Evolutionary conservation across 2,113 vertebrate species (phyloP).

Genomic region (Formicarius rufipectus): DNA sequence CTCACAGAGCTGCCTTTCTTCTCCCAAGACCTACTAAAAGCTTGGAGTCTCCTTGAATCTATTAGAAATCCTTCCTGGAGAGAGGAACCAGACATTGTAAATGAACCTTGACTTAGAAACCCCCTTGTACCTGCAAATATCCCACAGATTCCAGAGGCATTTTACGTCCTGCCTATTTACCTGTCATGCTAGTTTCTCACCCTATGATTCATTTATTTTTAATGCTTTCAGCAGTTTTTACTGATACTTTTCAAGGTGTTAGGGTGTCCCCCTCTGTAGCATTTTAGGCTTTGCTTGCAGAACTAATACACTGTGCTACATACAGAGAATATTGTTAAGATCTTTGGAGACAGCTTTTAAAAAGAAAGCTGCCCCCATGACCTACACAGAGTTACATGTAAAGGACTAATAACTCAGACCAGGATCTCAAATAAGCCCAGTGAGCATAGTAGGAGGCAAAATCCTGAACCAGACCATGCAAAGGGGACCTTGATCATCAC

Average conservation of each 20-base stretch:
- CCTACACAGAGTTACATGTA: background rate
- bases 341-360: slow-evolving; percentile 21
- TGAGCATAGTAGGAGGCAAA: background rate
- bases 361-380: background rate
- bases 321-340: slow-evolving; percentile 39
- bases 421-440: background rate
- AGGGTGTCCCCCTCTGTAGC: slow-evolving; percentile 42
- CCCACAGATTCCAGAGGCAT: slow-evolving; percentile 72
- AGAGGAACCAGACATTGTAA: slow-evolving; percentile 81
- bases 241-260: slow-evolving; percentile 69
- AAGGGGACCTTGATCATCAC: background rate
- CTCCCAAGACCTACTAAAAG: slow-evolving; percentile 66
- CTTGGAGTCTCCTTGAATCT: slow-evolving; percentile 76
- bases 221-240: slow-evolving; percentile 77
- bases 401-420: background rate
- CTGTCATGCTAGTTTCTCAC: slow-evolving; percentile 72
- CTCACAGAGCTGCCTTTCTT: slow-evolving; percentile 80
- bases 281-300: slow-evolving; percentile 60
- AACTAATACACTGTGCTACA: slow-evolving; percentile 35
- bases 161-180: slow-evolving; percentile 73
- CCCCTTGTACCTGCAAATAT: slow-evolving; percentile 76
- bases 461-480: background rate
- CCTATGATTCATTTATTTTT: slow-evolving; percentile 78
- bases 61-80: slow-evolving; percentile 76
- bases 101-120: slow-evolving; percentile 77